Percentiles rank a stretch among this genome's conserved stretches.
These are phyloP conservation scores for Drosophila obscura DNA, from an alignment of 1,140 invertebrate genomes.

Conservation along the genomic window DNA sequence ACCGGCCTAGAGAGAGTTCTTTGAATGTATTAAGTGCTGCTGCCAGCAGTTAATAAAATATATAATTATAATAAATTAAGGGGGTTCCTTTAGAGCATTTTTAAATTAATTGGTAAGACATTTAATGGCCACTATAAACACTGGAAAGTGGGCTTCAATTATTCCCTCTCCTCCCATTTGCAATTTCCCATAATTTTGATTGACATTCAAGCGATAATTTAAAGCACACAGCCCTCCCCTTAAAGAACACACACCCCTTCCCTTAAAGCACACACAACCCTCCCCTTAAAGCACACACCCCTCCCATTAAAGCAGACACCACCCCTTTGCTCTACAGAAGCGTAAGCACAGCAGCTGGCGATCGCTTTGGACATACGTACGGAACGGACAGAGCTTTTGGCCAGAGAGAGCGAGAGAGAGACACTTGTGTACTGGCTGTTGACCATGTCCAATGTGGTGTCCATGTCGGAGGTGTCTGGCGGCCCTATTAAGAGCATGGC, in stretches of 20 bases:
- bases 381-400: neutral
- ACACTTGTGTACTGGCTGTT: constrained; percentile 49
- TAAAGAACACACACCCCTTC: no score
- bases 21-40: neutral
- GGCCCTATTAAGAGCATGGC: constrained; percentile 76
- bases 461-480: constrained; percentile 61
- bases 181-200: constrained; percentile 33
- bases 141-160: no score
- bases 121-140: no score
- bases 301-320: no score
- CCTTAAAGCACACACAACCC: neutral
- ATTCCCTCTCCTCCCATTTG: neutral
- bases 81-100: no score
- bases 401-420: constrained; percentile 4
- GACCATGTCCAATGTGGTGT: constrained; percentile 67
- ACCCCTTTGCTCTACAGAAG: neutral
- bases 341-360: constrained; percentile 63
- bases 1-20: neutral
- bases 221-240: neutral
- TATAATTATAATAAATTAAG: no score
- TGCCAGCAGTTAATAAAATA: no score
- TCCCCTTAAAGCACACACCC: no score
- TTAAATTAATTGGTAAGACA: no score
- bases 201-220: constrained; percentile 55
- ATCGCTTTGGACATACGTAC: constrained; percentile 29